These are phyloP conservation scores for Lasioglossum villosulum DNA, from an alignment of 2,888 invertebrate genomes.

Conservation along the genomic window DNA sequence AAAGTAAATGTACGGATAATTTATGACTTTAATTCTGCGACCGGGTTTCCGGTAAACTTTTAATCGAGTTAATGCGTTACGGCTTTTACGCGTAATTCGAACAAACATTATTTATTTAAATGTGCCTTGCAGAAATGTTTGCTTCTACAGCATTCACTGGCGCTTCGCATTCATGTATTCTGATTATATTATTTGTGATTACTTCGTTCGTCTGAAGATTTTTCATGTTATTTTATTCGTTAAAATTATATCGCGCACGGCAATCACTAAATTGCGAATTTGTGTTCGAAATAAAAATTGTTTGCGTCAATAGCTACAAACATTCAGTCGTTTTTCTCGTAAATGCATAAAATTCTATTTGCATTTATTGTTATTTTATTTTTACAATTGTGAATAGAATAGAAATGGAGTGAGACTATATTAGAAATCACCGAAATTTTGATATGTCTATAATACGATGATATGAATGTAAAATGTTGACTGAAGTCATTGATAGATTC, in stretches of 20 bases:
- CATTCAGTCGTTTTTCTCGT: not conserved
- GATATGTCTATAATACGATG: not conserved
- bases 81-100: not conserved
- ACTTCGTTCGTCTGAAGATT: not conserved
- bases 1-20: conserved; percentile 19
- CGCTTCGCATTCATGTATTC: not conserved
- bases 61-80: conserved; percentile 10
- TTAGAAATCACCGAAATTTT: not conserved
- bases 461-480: not conserved
- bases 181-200: not conserved
- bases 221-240: not conserved
- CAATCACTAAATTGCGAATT: not conserved
- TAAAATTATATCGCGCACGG: not conserved
- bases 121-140: not conserved
- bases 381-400: not conserved
- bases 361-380: not conserved
- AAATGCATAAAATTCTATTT: not conserved
- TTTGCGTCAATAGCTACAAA: not conserved
- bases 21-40: not conserved
- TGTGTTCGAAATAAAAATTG: not conserved
- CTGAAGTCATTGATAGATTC: not conserved
- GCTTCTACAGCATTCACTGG: not conserved
- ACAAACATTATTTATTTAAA: not conserved
- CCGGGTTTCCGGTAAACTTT: not conserved
- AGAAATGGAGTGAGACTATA: not conserved